Evolutionary conservation across 2,113 vertebrate species (phyloP).

Genomic region (Microtus richardsoni): DNA sequence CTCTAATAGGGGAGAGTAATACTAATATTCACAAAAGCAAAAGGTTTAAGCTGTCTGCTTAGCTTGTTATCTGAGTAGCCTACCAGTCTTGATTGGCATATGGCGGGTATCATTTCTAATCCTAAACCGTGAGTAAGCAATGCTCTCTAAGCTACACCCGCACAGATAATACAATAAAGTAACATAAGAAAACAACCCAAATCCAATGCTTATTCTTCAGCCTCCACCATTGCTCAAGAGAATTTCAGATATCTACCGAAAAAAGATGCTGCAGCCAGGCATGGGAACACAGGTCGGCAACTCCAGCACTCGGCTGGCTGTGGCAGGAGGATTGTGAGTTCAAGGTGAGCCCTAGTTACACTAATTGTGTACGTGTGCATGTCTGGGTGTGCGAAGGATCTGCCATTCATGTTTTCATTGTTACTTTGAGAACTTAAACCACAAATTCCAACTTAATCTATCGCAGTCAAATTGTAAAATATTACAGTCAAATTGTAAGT

Average conservation of each 20-base stretch:
- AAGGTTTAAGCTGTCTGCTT: not conserved
- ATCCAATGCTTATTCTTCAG: not conserved
- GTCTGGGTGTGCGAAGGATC: not conserved
- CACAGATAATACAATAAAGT: not conserved
- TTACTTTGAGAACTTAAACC: conserved; percentile 5
- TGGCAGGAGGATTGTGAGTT: not conserved
- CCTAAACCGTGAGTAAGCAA: not conserved
- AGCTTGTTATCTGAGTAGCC: not conserved
- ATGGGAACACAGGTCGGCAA: not conserved
- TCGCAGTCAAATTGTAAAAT: not conserved
- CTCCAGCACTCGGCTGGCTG: not conserved
- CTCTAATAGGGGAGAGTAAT: not conserved
- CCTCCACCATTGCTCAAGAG: not conserved
- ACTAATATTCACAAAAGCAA: not conserved
- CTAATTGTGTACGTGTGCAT: no score
- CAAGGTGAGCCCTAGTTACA: not conserved
- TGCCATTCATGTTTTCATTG: conserved; percentile 24
- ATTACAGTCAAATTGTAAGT: not conserved
- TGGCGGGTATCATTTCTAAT: not conserved
- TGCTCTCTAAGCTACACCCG: not conserved
- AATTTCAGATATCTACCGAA: not conserved
- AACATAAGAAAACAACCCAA: not conserved
- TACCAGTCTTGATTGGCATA: not conserved
- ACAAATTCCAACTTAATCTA: not conserved
- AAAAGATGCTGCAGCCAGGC: not conserved